Evolutionary conservation across 2,113 vertebrate species (phyloP).

Genomic region (Boulengeromyrus knoepffleri): DNA sequence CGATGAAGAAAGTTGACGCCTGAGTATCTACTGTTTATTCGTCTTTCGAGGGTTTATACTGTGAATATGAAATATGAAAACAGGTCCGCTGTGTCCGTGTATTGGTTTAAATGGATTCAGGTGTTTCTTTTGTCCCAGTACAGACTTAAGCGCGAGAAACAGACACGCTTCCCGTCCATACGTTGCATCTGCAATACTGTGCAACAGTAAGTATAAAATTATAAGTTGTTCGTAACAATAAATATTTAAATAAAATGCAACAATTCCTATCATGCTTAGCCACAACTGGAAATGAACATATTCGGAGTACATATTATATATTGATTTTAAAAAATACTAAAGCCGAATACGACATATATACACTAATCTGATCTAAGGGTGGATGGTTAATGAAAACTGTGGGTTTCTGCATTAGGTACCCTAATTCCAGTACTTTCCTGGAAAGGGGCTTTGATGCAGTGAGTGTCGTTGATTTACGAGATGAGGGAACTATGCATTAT

Average conservation of each 20-base stretch:
- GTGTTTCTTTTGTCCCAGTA: neutral
- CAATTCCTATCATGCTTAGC: neutral
- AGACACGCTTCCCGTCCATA: neutral
- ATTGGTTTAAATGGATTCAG: slow-evolving; percentile 5
- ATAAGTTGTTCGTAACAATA: neutral
- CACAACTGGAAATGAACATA: neutral
- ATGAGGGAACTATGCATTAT: slow-evolving; percentile 4
- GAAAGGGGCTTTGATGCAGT: neutral
- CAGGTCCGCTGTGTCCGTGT: neutral
- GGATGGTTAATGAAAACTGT: neutral
- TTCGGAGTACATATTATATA: neutral
- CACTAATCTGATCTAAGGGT: neutral
- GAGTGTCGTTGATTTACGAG: neutral
- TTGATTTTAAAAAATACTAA: neutral
- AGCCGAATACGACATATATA: neutral
- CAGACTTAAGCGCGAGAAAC: neutral
- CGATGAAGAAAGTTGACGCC: neutral
- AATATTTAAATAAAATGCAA: neutral
- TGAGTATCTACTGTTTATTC: neutral
- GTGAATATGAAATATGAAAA: neutral
- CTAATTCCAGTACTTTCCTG: neutral
- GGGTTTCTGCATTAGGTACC: neutral
- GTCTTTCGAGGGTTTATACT: neutral
- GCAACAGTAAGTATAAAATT: neutral
- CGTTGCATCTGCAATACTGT: neutral